Conservation (phyloP, 2,113 vertebrate genomes). For the Crotalus tigris region DNA sequence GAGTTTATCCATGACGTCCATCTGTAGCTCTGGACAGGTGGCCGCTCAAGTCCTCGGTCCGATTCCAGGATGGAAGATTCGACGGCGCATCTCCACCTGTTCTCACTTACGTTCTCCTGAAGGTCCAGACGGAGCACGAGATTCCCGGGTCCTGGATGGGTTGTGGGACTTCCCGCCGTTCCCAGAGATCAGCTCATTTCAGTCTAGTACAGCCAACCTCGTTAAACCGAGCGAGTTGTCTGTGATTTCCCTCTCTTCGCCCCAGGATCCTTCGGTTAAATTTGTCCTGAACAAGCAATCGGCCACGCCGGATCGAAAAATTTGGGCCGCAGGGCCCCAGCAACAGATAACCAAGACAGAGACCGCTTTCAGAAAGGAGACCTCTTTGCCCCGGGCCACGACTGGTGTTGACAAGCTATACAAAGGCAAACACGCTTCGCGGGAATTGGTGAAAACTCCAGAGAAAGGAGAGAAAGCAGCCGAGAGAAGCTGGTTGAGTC, state of each 20-base stretch:
- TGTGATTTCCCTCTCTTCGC: not conserved
- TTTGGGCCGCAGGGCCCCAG: not conserved
- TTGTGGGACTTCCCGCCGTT: not conserved
- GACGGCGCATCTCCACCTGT: conserved; percentile 78
- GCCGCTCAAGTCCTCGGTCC: conserved; percentile 55
- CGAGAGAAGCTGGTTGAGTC: conserved; percentile 7
- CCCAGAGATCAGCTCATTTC: not conserved
- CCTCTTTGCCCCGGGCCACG: conserved; percentile 53
- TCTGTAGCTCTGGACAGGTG: conserved; percentile 45
- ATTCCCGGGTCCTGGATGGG: conserved; percentile 55
- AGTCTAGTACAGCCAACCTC: conserved; percentile 38
- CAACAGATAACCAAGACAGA: conserved; percentile 6
- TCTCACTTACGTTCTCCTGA: conserved; percentile 75
- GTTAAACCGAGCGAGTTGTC: conserved; percentile 59
- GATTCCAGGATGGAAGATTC: conserved; percentile 64
- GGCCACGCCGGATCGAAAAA: not conserved
- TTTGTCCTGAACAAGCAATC: not conserved
- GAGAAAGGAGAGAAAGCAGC: not conserved
- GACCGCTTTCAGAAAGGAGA: conserved; percentile 54
- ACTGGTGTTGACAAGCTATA: conserved; percentile 72
- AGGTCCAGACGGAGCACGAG: conserved; percentile 66
- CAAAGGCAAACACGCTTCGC: conserved; percentile 74
- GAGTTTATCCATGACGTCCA: conserved; percentile 70
- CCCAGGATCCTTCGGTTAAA: not conserved
- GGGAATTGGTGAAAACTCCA: conserved; percentile 73